Percentiles rank a stretch among this genome's conserved stretches.
phyloP scores from a whole-genome alignment of 2,888 invertebrate species.

The Diploptera punctata region DNA sequence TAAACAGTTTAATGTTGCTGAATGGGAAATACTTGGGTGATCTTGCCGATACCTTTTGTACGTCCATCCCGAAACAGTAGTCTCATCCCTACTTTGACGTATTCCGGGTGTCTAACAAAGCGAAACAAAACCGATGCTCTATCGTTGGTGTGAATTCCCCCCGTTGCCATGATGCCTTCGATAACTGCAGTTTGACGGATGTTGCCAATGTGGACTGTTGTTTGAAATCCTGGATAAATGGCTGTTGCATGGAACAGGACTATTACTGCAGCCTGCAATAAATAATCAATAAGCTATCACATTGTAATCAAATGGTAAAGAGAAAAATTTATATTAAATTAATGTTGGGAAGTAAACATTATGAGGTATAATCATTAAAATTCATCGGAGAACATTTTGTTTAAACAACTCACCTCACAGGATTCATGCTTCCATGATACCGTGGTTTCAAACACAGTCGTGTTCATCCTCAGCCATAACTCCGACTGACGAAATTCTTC shows the following conservation, averaged over 20 bases:
- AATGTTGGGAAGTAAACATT: too few species aligned
- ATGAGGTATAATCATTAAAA: too few species aligned
- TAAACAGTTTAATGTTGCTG: conserved; percentile 26
- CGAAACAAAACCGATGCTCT: conserved; percentile 86
- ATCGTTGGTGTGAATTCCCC: conserved; percentile 80
- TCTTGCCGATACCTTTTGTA: conserved; percentile 86
- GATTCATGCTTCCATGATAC: too few species aligned
- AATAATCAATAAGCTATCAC: too few species aligned
- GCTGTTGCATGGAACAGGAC: conserved; percentile 88
- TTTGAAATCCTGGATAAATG: conserved; percentile 85
- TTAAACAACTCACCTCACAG: too few species aligned
- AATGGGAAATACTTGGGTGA: conserved; percentile 74
- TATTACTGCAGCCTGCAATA: conserved; percentile 88
- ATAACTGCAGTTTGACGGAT: conserved; percentile 87
- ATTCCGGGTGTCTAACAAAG: conserved; percentile 90
- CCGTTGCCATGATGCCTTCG: conserved; percentile 66
- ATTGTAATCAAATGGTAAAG: too few species aligned
- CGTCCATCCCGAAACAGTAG: conserved; percentile 84
- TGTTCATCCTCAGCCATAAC: too few species aligned
- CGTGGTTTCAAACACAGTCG: too few species aligned
- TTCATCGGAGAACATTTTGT: too few species aligned
- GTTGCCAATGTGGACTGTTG: conserved; percentile 95
- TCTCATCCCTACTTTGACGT: conserved; percentile 78
- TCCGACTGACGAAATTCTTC: too few species aligned
- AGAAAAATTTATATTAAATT: too few species aligned